Evolutionary conservation across 2,113 vertebrate species (phyloP), one percentile per base, ranked within the genome.

Genomic region (Propithecus coquereli): DNA sequence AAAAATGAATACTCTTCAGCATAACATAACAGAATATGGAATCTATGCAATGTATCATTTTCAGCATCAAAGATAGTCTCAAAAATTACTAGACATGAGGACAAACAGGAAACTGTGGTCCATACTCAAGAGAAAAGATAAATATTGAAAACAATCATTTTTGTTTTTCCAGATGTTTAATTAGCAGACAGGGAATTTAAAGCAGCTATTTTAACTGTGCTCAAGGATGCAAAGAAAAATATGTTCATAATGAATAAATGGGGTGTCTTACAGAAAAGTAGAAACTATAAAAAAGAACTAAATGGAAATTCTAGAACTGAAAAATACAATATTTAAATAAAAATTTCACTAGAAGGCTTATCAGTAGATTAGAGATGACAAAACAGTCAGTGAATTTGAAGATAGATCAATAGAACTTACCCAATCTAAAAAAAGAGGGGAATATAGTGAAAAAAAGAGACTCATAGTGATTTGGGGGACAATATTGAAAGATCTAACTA

Each of bases 21-120:
- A 32, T 88, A 71, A 43, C 37, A 47, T 71, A 89, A 83, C n/a
- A 88, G n/a, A 93, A n/a, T 95, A 82, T 76, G 90, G 22, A 82
- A 32, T 93, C 65, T 92, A 18, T 83, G 30, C 32, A 70, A 47
- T 61, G 68, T 83, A 45, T 52, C 34, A 87, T 89, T 82, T 93
- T 57, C 43, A 59, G n/a, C 71, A 37, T 77, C 54, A 16, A 73
- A 88, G 57, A 63, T 94, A 59, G 25, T 88, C 61, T 68, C 7
- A 40, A 68, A 79, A 66, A 25, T 59, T 73, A 59, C 30, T 88
- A 37, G 18, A 61, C 43, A 34, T 52, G 11, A 25, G 22, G 4
- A 77, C 27, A 73, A 73, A 88, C 45, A 27, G 30, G 11, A 50
- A 94, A 68, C 43, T 89, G 52, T 88, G 63, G 23, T 80, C 16